Base-by-base conservation (phyloP, 2,888 invertebrate species). In the Brenthis ino region DNA sequence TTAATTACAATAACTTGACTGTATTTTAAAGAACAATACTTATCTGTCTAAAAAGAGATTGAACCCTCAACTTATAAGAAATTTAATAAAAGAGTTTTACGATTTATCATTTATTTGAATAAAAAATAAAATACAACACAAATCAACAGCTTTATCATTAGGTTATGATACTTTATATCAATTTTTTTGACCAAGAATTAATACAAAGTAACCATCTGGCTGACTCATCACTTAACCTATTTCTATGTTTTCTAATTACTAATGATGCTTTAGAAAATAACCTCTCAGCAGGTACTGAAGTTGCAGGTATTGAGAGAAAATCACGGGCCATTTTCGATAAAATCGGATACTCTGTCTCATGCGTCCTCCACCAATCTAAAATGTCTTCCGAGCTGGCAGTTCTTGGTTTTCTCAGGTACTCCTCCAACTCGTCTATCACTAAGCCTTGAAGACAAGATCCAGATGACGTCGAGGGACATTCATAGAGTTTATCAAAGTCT, bases 401-500 rank as follows among this genome's bases (percentile, higher is more conserved):
- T 50, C 50, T 50, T 4, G 50, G 50, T 50, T 50, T 50, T 8
- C 50, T 50, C 11, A 50, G 71, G 65, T 73, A 69, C 71, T 73
- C 69, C 68, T 71, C 69, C 69, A 73, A 71, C 71, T 73, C 69
- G 67, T 71, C 69, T 55, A 73, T 73, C 60, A 70, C 71, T 70
- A 72, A 68, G 54, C 65, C 63, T 69, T 66, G 63, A 53, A 63
- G 66, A 69, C 69, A 51, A 60, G 66, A 65, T 71, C 71, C 69
- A 71, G 71, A 69, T 72, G 71, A 74, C 67, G 69, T 69, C 69
- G 69, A 70, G 69, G 69, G 72, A 69, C 69, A 72, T 73, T 55
- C 70, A 74, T 72, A 72, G 33, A 72, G 73, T 72, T 74, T 74
- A 61, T 74, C 70, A 72, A 71, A 74, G 74, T 74, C 71, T 72